Evolutionary conservation across 2,888 invertebrate genomes (phyloP), one percentile per base, ranked within the genome.

Genomic region (Podabrus alpinus): DNA sequence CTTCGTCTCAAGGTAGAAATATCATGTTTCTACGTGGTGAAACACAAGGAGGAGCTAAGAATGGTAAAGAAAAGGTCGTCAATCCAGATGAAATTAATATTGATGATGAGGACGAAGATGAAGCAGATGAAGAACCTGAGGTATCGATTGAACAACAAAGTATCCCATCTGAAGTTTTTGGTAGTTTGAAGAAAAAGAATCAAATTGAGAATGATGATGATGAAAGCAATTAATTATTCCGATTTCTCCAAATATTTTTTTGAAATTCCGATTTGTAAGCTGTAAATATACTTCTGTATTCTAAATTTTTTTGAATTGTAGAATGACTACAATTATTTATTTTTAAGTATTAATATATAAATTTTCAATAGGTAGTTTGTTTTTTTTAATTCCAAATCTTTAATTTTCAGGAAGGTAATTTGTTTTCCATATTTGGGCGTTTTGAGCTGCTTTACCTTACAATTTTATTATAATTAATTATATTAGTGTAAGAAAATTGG

Each of bases 151-250:
- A 96, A 84, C 94, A 96, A 85, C 95, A 96, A 87, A 90, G 90
- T 24, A 92, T 98, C 79, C 98, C 98, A 45, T 91, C 93, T 64
- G 94, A 97, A 88, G 97, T 98, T 3, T 98, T 98, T 89, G 98
- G 98, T 76, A 92, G 95, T 79, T 89, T 97, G 78, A 91, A 90
- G 81, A 85, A 85, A 59, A 84, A 86, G 69, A 79, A 78, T 15
- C 74, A 79, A 19, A 76, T 76, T 15, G 73, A 76, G 17, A 66
- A 76, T 24, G 73, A 73, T 11, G 60, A 60, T 60, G 62, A 62
- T 15, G 62, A 62, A n/a, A 29, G 29, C 1, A 29, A 29, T 29
- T 29, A 13, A 29, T 29, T 5, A 13, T 21, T 21, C 3, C 1
- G 13, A 3, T 29, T n/a, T n/a, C 29, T 29, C 13, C 4, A 13